Evolutionary conservation across 2,797 vertebrate genomes (phyloP).

Genomic region (Leptodactylus fallax): DNA sequence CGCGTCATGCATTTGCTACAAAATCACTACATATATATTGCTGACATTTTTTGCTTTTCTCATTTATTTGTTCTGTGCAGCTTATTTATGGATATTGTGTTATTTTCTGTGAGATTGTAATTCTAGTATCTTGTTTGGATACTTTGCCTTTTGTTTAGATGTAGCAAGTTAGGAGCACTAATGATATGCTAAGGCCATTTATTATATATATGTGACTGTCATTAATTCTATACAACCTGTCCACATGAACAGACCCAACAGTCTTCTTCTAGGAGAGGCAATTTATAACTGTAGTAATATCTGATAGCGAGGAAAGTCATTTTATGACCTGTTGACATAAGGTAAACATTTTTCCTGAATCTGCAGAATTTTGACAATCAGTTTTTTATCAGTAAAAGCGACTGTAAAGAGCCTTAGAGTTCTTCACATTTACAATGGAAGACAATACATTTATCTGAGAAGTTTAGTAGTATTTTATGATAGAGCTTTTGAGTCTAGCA

Average conservation of each 20-base stretch:
- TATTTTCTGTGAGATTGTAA: conserved; percentile 1
- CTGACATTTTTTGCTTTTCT: background rate
- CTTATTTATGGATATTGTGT: background rate
- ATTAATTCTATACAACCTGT: background rate
- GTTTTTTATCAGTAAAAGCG: background rate
- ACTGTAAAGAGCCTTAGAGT: background rate
- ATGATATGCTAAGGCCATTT: background rate
- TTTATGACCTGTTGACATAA: conserved; percentile 8
- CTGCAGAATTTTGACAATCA: background rate
- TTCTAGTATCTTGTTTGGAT: background rate
- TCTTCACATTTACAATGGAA: background rate
- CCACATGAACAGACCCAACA: background rate
- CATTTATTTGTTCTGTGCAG: background rate
- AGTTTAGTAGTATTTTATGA: background rate
- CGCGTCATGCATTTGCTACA: background rate
- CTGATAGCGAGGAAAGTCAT: background rate
- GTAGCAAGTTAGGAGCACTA: background rate
- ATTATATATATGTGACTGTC: background rate
- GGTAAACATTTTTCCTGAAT: conserved; percentile 21
- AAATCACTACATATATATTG: background rate
- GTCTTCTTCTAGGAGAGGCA: background rate
- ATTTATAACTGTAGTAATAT: conserved; percentile 10
- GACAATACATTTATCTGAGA: background rate
- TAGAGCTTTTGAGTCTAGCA: background rate
- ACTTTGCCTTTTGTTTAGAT: background rate